Conservation (phyloP, 1,140 invertebrate genomes). For the Schlechtendalia chinensis region DNA sequence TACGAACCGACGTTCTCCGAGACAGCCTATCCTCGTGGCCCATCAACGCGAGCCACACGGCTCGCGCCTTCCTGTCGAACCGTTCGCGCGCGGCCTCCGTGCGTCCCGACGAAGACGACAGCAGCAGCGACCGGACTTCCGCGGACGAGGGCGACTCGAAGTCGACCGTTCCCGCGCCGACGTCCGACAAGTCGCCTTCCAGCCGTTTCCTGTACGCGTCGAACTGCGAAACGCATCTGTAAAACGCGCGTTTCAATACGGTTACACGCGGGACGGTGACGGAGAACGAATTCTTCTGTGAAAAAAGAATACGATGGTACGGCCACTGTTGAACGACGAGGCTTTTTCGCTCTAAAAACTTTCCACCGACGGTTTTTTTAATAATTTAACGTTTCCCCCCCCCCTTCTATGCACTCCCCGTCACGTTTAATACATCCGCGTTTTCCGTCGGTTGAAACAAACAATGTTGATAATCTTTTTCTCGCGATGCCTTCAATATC, state of each 20-base stretch:
- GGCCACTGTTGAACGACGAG: no score
- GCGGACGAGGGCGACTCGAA: not conserved
- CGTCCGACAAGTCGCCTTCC: not conserved
- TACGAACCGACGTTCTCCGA: not conserved
- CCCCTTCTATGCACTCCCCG: no score
- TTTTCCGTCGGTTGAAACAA: no score
- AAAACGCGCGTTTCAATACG: not conserved
- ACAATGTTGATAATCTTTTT: no score
- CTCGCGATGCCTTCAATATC: no score
- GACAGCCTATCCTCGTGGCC: conserved; percentile 10
- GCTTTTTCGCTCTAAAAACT: no score
- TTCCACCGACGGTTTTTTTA: no score
- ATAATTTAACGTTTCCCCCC: no score
- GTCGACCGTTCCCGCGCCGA: no score
- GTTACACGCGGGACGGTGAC: not conserved
- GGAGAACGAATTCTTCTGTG: not conserved
- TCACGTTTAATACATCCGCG: no score
- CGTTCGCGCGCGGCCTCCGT: not conserved
- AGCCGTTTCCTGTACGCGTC: not conserved
- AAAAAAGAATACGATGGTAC: no score
- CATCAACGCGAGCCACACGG: not conserved
- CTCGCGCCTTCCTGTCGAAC: not conserved
- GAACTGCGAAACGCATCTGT: not conserved
- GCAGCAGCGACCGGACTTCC: not conserved
- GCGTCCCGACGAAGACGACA: not conserved